Evolutionary conservation across 2,888 invertebrate genomes (phyloP), one percentile per base, ranked within the genome.

Genomic region (Aspidiotus rigidus): DNA sequence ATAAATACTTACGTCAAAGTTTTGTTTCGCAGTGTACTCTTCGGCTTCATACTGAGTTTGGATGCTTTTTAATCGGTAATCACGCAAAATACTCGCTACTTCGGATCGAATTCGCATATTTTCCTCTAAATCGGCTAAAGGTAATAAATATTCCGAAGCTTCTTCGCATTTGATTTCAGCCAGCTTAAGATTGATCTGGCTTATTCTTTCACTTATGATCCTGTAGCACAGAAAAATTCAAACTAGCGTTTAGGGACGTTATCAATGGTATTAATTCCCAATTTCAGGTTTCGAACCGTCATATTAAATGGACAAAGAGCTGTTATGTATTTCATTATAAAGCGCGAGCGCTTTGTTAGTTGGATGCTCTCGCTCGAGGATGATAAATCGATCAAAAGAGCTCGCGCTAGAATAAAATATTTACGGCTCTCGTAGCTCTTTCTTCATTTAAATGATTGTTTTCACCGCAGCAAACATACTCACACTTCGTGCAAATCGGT

Each of bases 91-190:
- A 62, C 91, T 91, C 0, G 95, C 93, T n/a, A 96, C 95, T 79
- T 95, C 92, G 69, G 89, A 90, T 62, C 89, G 82, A 11, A 85
- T 84, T 73, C 88, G 83, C 86, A 92, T 88, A 76, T 92, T 90
- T 75, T 94, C 93, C 77, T 91, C 89, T 61, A 97, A 80, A 72
- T 92, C 85, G 75, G 89, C 85, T 64, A 96, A 79, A 0, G 95
- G 95, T 63, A 86, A 87, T 1, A 93, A 81, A 78, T 95, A 97
- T 78, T 96, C 96, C 74, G 86, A 85, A 0, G 94, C 94, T 67
- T 86, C 84, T 0, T 93, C 95, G 0, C 87, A 86, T 57, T 87
- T 83, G 11, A 97, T 90, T 77, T 95, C 95, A 0, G 87, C 83
- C 16, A 96, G 81, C 78, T 94, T 93, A 40, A 85, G 83, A 73